phyloP scores from a whole-genome alignment of 2,113 vertebrate species.

The Colossoma macropomum region DNA sequence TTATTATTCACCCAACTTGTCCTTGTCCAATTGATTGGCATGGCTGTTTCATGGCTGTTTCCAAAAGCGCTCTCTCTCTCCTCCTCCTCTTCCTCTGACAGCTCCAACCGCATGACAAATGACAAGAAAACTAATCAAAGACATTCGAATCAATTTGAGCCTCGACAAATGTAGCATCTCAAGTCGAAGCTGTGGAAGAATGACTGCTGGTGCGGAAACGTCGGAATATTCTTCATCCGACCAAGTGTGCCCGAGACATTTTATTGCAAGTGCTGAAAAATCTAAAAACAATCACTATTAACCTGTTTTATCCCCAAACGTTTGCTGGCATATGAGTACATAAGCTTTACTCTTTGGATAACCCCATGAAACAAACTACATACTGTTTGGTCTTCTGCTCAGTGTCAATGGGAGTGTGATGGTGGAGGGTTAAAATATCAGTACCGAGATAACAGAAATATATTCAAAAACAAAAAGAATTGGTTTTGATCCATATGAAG shows the following conservation, averaged over 20 bases:
- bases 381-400: too few relatives aligned
- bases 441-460: too few relatives aligned
- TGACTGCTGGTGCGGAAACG: slow-evolving; percentile 9
- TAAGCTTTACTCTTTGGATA: too few relatives aligned
- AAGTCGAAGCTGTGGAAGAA: slow-evolving; percentile 25
- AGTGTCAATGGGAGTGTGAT: too few relatives aligned
- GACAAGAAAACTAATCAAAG: slow-evolving; percentile 61
- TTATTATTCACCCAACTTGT: slow-evolving; percentile 69
- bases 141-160: slow-evolving; percentile 54
- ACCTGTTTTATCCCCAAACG: too few relatives aligned
- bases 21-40: slow-evolving; percentile 72
- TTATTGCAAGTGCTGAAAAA: not conserved
- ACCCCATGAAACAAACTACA: too few relatives aligned
- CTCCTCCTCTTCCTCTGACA: slow-evolving; percentile 31
- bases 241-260: not conserved
- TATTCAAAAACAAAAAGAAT: too few relatives aligned
- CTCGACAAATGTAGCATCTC: slow-evolving; percentile 36
- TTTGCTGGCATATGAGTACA: too few relatives aligned
- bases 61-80: slow-evolving; percentile 35
- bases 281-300: not conserved
- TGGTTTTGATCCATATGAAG: too few relatives aligned
- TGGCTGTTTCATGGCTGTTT: slow-evolving; percentile 68
- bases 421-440: too few relatives aligned
- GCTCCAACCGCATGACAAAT: slow-evolving; percentile 56
- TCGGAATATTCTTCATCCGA: not conserved